These are phyloP conservation scores for Mastomys coucha DNA, from an alignment of 2,113 vertebrate species.

Conservation along the genomic window DNA sequence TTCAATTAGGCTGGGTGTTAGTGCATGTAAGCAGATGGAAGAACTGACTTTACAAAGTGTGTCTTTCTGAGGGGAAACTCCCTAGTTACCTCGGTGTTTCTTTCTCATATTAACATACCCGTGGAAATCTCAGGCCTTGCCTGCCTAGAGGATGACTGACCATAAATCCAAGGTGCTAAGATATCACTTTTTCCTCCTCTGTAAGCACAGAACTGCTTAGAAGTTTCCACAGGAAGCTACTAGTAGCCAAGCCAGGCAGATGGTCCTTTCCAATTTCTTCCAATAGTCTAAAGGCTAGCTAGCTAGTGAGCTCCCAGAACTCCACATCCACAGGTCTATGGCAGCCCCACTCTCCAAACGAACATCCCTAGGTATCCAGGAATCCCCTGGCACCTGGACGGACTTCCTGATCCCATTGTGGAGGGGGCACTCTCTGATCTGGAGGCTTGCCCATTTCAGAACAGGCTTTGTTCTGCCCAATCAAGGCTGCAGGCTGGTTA, in stretches of 20 bases:
- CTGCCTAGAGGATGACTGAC: slow-evolving; percentile 47
- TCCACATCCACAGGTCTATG: background rate
- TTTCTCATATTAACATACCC: background rate
- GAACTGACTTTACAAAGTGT: background rate
- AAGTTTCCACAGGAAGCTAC: background rate
- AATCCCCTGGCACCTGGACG: background rate
- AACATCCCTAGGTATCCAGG: background rate
- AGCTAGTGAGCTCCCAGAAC: background rate
- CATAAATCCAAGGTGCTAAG: background rate
- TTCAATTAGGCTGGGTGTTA: background rate
- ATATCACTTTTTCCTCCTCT: slow-evolving; percentile 19
- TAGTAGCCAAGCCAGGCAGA: background rate
- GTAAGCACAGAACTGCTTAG: background rate
- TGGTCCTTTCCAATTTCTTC: background rate
- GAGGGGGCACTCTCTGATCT: background rate
- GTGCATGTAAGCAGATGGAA: background rate
- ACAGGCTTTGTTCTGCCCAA: background rate
- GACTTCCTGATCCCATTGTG: background rate
- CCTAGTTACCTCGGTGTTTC: background rate
- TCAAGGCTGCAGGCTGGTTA: background rate
- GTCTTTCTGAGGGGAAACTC: background rate
- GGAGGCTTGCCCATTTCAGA: background rate
- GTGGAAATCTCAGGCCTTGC: slow-evolving; percentile 39
- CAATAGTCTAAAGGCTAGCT: background rate
- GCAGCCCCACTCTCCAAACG: too few species aligned